These are phyloP conservation scores for Epinephelus lanceolatus DNA, from an alignment of 2,113 vertebrate species.

Conservation along the genomic window DNA sequence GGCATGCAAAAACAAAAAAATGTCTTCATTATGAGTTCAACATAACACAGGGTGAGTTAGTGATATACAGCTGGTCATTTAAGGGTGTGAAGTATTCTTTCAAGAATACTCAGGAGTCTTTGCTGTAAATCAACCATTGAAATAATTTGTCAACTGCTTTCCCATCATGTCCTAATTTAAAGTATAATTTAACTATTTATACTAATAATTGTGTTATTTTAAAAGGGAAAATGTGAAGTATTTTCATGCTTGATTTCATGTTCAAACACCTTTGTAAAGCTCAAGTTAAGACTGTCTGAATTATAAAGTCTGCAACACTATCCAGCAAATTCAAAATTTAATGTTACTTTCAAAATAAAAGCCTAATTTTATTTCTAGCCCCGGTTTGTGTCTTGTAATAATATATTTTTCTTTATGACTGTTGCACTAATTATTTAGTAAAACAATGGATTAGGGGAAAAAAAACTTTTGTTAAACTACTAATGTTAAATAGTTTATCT, in stretches of 20 bases:
- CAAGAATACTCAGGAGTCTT: neutral
- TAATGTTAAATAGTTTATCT: neutral
- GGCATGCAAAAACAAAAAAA: too few species aligned
- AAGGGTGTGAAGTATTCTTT: neutral
- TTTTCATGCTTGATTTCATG: neutral
- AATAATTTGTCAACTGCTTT: neutral
- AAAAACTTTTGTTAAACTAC: neutral
- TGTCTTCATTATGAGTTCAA: too few species aligned
- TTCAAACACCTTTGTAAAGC: neutral
- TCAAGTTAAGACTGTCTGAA: neutral
- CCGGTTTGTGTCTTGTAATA: neutral
- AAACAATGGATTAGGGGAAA: neutral
- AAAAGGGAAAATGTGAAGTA: neutral
- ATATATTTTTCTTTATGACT: neutral
- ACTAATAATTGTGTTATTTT: neutral
- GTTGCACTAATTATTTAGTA: neutral
- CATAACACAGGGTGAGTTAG: too few species aligned
- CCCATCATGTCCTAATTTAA: neutral
- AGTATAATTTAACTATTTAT: neutral
- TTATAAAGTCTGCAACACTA: neutral
- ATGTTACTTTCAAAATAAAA: constrained; percentile 46
- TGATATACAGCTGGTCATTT: too few species aligned
- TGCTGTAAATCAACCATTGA: neutral
- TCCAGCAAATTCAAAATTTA: neutral
- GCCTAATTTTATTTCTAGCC: neutral